These are phyloP conservation scores for Barypeithes pellucidus DNA, from an alignment of 2,888 invertebrate genomes.

Conservation along the genomic window DNA sequence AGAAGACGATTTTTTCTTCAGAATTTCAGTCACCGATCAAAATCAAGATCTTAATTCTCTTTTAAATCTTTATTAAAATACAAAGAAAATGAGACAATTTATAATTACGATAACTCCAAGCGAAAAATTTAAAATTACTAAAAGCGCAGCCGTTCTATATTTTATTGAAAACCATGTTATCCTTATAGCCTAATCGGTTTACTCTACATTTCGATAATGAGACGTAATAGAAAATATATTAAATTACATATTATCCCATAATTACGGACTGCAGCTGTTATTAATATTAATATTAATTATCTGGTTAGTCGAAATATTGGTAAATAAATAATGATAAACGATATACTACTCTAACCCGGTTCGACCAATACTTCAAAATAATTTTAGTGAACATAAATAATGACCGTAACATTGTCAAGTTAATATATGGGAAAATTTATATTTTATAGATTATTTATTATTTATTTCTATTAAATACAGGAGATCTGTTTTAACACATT, in stretches of 20 bases:
- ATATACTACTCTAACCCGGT: not conserved
- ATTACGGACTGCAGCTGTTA: not conserved
- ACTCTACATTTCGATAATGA: no score
- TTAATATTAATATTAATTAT: not conserved
- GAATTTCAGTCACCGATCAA: no score
- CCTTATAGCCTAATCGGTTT: no score
- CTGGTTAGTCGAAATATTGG: not conserved
- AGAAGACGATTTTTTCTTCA: no score
- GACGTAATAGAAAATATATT: not conserved
- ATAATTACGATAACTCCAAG: no score
- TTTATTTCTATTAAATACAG: not conserved
- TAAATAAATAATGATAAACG: not conserved
- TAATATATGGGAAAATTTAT: not conserved
- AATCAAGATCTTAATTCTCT: no score
- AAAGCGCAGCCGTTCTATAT: no score
- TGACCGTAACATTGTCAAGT: not conserved
- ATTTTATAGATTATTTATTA: not conserved
- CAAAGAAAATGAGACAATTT: no score
- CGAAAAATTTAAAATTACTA: no score
- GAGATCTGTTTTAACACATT: no score
- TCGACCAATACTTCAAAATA: not conserved
- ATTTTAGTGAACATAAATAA: not conserved
- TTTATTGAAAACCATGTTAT: no score
- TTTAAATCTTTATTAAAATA: no score
- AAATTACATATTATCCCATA: not conserved